Conservation (phyloP, 2,113 vertebrate species). For the Menura novaehollandiae region DNA sequence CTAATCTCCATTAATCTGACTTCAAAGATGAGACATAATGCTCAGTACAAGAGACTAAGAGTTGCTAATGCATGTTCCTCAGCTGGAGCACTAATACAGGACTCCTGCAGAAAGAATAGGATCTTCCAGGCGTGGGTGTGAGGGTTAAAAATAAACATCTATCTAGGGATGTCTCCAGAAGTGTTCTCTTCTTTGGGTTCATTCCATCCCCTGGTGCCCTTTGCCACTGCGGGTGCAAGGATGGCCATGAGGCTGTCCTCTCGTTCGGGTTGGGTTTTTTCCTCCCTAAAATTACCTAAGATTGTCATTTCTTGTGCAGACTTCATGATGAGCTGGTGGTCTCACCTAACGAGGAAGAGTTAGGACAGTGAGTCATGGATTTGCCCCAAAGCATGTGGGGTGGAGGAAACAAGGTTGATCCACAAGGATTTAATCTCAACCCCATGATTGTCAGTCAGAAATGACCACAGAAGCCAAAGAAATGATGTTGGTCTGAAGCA, state of each 20-base stretch:
- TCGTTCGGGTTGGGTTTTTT: neutral
- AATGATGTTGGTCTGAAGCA: neutral
- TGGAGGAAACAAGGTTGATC: neutral
- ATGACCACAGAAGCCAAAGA: neutral
- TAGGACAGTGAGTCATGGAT: neutral
- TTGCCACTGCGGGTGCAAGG: accelerated
- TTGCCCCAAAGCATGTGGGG: neutral
- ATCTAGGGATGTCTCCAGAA: neutral
- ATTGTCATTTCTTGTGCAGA: neutral
- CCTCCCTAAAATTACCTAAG: neutral
- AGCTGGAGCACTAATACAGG: conserved; percentile 52
- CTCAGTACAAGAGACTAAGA: conserved; percentile 70
- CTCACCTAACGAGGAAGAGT: neutral
- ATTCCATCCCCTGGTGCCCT: neutral
- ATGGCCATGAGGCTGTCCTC: neutral
- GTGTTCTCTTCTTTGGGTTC: neutral
- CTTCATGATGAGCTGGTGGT: neutral
- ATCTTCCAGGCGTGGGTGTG: conserved; percentile 13
- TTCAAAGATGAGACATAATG: conserved; percentile 79
- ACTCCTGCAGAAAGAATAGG: conserved; percentile 20
- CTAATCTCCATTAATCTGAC: conserved; percentile 84
- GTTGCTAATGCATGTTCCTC: conserved; percentile 73
- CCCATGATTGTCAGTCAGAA: neutral
- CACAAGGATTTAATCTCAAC: neutral
- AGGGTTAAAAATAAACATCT: conserved; percentile 32